phyloP scores from a whole-genome alignment of 2,888 invertebrate genomes.

The Ernsta delagoae region DNA sequence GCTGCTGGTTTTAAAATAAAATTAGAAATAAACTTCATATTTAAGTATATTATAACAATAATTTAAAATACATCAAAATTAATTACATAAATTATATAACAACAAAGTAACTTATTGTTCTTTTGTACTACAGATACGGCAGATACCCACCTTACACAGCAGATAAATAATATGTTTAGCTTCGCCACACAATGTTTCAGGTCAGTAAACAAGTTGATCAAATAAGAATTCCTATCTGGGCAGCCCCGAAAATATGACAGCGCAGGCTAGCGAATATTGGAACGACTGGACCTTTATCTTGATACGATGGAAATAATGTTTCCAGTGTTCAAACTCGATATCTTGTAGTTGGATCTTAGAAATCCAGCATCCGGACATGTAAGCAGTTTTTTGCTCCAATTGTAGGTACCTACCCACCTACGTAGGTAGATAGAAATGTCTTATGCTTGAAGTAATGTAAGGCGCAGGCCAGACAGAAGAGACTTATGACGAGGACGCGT shows the following conservation, averaged over 20 bases:
- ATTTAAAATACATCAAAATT: too few relatives aligned
- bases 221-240: constrained; percentile 29
- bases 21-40: too few relatives aligned
- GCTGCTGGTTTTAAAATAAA: too few relatives aligned
- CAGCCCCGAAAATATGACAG: constrained; percentile 22
- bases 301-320: constrained; percentile 33
- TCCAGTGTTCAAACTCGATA: constrained; percentile 12
- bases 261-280: constrained; percentile 17
- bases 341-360: constrained; percentile 24
- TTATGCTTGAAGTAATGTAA: too few relatives aligned
- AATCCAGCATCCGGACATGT: constrained; percentile 15
- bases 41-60: too few relatives aligned
- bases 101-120: background rate
- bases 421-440: too few relatives aligned
- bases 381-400: constrained; percentile 19
- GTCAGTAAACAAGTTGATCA: constrained; percentile 34
- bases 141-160: background rate
- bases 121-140: background rate
- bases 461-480: too few relatives aligned
- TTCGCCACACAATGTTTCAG: constrained; percentile 20
- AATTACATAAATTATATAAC: background rate
- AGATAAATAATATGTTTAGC: constrained; percentile 7
- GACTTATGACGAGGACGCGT: too few relatives aligned
- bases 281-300: constrained; percentile 28
- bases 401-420: too few relatives aligned